Base-by-base conservation (phyloP, 1,140 invertebrate species). In the Pseudomyrmex cubaensis region DNA sequence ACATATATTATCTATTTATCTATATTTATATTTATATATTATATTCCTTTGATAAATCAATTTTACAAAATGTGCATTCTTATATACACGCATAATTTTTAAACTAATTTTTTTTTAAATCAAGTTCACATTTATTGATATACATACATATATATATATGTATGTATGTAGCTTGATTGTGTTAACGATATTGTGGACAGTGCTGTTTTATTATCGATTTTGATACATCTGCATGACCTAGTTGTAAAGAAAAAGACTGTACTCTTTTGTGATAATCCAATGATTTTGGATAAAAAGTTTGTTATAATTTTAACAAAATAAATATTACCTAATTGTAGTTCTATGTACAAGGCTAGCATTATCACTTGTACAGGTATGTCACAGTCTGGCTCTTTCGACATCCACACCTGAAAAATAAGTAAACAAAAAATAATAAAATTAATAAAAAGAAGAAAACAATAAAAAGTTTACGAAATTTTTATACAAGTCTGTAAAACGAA, bases 351-450 rank as follows among this genome's bases (percentile, higher is more conserved):
- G 15, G 96, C 96, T 61, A 97, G 91, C 93, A 96, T 96, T 64
- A 97, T 94, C 10, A 97, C 96, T 89, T 97, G 97, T 83, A 95
- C 95, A n/a, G 97, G 96, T 83, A 97, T 95, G 88, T 95, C 95
- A 84, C 95, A 95, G n/a, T 95, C 94, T 82, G 94, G 92, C 22
- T 94, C 93, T 90, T 95, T 95, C 5, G 94, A 94, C 84, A 95
- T 94, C 95, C 96, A 96, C 25, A 95, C 93, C 95, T 95, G 80
- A 25, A 92, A 90, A 85, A 85, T 52, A 87, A 87, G 35, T 35
- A 75, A 82, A 63, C 80, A 73, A 35, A 35, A 35, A 0, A 15
- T n/a, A 15, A 7, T 62, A 35, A 25, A 50, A 52, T 13, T 44
- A 15, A 35, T 63, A 8, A n/a, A n/a, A 62, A n/a, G 25, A 62